Conservation (phyloP, 2,797 vertebrate genomes). For the Gallirallus australis region DNA sequence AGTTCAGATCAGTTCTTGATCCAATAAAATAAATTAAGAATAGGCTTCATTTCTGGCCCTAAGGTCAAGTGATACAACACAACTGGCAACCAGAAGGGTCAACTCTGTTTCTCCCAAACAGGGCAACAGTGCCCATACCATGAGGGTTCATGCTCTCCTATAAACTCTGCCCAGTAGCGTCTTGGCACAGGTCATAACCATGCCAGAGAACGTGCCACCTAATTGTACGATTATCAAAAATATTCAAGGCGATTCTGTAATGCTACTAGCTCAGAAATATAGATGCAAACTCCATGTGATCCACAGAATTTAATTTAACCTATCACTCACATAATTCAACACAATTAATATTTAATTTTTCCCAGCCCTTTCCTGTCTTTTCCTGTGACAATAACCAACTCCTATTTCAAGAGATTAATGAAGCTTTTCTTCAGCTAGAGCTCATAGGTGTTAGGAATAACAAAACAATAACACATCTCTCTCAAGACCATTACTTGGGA, state of each 20-base stretch:
- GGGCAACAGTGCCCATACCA: neutral
- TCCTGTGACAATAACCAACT: neutral
- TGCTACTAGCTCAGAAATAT: neutral
- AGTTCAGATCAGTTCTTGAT: neutral
- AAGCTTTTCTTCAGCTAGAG: neutral
- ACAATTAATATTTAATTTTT: neutral
- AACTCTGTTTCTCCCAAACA: neutral
- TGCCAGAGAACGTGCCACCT: neutral
- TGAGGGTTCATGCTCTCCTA: neutral
- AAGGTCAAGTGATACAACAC: rapidly evolving
- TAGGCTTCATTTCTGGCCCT: neutral
- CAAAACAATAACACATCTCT: neutral
- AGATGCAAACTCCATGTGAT: neutral
- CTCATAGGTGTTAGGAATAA: neutral
- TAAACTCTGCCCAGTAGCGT: neutral
- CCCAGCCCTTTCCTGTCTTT: neutral
- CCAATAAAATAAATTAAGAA: neutral
- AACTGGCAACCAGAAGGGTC: neutral
- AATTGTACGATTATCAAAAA: neutral
- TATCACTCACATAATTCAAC: neutral
- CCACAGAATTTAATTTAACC: neutral
- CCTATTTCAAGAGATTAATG: neutral
- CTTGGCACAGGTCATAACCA: neutral
- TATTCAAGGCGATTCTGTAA: neutral
- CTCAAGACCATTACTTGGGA: neutral